A percentile compares a stretch with the other conserved stretches of the same genome.
These are phyloP conservation scores for Actias luna DNA, from an alignment of 2,888 invertebrate genomes.

Conservation along the genomic window DNA sequence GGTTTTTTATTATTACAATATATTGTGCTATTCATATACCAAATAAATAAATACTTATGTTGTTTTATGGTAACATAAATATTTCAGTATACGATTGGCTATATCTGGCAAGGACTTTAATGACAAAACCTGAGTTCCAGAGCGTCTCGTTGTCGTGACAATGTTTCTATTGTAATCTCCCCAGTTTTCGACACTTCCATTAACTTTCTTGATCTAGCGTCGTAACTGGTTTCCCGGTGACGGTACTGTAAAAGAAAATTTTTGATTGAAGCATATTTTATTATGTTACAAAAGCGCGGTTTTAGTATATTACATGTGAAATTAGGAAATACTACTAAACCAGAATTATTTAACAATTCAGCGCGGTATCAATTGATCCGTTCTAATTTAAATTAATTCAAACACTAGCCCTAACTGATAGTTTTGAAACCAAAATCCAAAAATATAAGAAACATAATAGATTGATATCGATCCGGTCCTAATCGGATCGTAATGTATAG, in stretches of 20 bases:
- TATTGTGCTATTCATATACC: no score
- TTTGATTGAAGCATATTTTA: slow-evolving; percentile 1
- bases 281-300: not conserved
- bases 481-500: slow-evolving; percentile 44
- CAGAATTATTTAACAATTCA: not conserved
- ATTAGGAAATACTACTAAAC: not conserved
- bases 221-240: slow-evolving; percentile 63
- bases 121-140: slow-evolving; percentile 60
- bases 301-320: not conserved
- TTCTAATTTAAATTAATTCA: not conserved
- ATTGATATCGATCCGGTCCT: slow-evolving; percentile 25
- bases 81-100: not conserved
- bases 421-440: not conserved
- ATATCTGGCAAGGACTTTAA: slow-evolving; percentile 7
- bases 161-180: slow-evolving; percentile 63
- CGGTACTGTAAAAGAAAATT: slow-evolving; percentile 51
- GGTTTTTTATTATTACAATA: not conserved
- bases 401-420: not conserved
- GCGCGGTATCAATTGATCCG: not conserved
- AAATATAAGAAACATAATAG: not conserved
- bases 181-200: slow-evolving; percentile 69
- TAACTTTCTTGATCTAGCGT: slow-evolving; percentile 64
- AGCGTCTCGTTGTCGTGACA: slow-evolving; percentile 69
- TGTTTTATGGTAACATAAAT: no score
- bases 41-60: no score